Evolutionary conservation across 2,113 vertebrate genomes (phyloP).

Genomic region (Malurus melanocephalus): DNA sequence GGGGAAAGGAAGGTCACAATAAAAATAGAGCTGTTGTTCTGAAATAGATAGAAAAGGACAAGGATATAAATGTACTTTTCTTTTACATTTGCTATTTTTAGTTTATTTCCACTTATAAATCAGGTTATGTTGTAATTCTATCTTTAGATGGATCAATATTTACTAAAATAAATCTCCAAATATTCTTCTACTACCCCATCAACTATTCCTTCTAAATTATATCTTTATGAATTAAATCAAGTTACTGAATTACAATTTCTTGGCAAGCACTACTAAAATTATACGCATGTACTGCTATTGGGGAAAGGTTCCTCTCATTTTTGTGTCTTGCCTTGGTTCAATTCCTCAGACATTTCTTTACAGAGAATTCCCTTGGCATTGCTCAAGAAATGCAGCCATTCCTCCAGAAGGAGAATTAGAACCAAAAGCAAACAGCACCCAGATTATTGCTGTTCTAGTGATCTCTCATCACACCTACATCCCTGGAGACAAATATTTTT

Average conservation of each 20-base stretch:
- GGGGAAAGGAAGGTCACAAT: background rate
- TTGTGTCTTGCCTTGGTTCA: background rate
- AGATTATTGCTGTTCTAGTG: background rate
- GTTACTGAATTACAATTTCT: background rate
- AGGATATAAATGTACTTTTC: background rate
- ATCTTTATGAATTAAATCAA: background rate
- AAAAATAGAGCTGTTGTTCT: background rate
- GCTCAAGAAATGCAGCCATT: background rate
- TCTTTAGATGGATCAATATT: background rate
- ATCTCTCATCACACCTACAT: background rate
- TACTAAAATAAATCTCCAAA: background rate
- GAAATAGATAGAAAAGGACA: background rate
- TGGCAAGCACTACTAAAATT: background rate
- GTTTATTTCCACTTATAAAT: background rate
- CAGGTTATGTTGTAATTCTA: background rate
- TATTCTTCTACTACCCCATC: background rate
- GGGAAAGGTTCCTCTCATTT: background rate
- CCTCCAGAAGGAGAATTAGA: background rate
- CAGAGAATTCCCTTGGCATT: background rate
- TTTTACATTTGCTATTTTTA: background rate
- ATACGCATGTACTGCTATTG: background rate
- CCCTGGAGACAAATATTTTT: background rate
- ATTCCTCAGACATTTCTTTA: accelerated
- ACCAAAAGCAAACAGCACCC: background rate
- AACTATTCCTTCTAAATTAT: background rate